These are phyloP conservation scores for Rhinichthys osculus DNA, from an alignment of 2,797 vertebrate genomes.

Conservation along the genomic window DNA sequence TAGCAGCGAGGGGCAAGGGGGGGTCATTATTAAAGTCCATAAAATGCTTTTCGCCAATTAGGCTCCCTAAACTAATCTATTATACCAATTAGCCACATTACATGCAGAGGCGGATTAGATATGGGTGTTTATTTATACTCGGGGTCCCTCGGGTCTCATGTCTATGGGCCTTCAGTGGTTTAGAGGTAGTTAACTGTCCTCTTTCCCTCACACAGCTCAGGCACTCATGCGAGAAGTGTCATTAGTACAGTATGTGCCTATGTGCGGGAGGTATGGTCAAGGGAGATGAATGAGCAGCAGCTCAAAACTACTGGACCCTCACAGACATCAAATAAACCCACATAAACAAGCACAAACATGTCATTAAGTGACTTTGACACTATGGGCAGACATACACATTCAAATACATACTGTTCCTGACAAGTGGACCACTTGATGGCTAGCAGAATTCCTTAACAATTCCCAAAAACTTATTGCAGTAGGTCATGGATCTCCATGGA, in stretches of 20 bases:
- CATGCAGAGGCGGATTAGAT: conserved; percentile 14
- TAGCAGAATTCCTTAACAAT: background rate
- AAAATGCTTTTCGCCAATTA: conserved; percentile 38
- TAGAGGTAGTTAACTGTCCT: background rate
- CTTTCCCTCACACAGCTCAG: conserved; percentile 2
- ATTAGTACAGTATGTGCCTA: background rate
- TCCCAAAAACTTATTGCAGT: background rate
- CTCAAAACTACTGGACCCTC: background rate
- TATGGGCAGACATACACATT: background rate
- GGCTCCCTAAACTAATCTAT: conserved; percentile 30
- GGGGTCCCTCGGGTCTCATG: background rate
- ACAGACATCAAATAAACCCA: conserved; percentile 12
- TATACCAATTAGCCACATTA: conserved; percentile 39
- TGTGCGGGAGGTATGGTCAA: background rate
- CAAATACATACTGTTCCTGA: conserved; percentile 1
- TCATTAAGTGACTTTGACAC: conserved; percentile 13
- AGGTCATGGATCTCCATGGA: background rate
- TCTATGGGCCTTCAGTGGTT: conserved; percentile 6
- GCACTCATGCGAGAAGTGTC: background rate
- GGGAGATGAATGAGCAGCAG: background rate
- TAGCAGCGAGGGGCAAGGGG: background rate
- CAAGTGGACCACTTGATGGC: background rate
- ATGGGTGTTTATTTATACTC: conserved; percentile 23
- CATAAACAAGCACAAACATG: background rate
- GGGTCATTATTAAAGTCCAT: conserved; percentile 33